Base-by-base conservation (phyloP, 2,888 invertebrate genomes). In the Copidosoma aretas region DNA sequence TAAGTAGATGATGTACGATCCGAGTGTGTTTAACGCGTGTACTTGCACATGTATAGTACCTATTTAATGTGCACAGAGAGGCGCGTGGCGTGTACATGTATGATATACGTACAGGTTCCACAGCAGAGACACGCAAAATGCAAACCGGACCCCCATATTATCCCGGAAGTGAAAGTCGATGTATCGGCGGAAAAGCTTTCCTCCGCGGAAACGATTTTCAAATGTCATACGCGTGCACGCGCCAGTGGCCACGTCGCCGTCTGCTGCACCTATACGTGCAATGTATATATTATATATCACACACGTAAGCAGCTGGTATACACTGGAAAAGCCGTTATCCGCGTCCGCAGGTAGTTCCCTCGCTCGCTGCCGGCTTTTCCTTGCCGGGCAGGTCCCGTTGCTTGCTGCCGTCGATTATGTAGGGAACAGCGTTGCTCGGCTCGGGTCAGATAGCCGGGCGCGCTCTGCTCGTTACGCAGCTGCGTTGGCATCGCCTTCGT, bases 91-190 rank as follows among this genome's bases (percentile, higher is more conserved):
- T 10, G 49, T 49, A 49, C 49, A 3, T 19, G 10, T 49, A 19
- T 49, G 19, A 10, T 49, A n/a, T 10, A 19, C 4, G 17, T 10
- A 19, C 3, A n/a, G 17, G 10, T 52, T 19, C 5, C 12, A 19
- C 10, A 52, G 22, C 32, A 32, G 32, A 32, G 32, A 25, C 32
- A 69, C 59, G 73, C 72, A 66, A 74, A 74, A 74, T 73, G 71
- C 71, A 72, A 74, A 74, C 68, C 71, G 72, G 72, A 71, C 74
- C 73, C n/a, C n/a, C n/a, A n/a, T n/a, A n/a, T 72, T 67, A 73
- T 72, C 71, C 67, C 76, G 78, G 78, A 79, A 79, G 79, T 75
- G 79, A 79, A 79, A 79, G 79, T 77, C 67, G 54, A 70, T 70
- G 73, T 54, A 59, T 64, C 56, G 41, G 54, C 70, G 74, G 74